A percentile compares a stretch with the other conserved stretches of the same genome.
Conservation (phyloP, 2,797 vertebrate genomes). For the Thamnophis elegans region DNA sequence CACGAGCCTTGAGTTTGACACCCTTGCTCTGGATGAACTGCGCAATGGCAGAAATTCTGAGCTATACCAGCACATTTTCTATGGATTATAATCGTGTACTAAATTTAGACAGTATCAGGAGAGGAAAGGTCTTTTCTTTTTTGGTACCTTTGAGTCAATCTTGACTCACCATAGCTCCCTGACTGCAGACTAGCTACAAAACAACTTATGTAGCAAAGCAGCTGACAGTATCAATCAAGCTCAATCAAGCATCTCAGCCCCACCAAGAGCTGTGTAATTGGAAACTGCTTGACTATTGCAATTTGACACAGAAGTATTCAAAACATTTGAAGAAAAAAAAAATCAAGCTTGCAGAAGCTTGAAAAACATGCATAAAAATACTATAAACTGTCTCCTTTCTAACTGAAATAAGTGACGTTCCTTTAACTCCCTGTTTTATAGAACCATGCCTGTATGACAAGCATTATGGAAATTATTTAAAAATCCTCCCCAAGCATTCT, state of each 20-base stretch:
- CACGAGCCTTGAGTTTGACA: too few relatives aligned
- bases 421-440: background rate
- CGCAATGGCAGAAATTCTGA: background rate
- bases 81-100: background rate
- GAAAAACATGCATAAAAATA: background rate
- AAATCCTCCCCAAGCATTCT: background rate
- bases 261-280: background rate
- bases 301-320: background rate
- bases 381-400: background rate
- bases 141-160: background rate
- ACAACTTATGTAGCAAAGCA: constrained; percentile 5
- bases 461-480: background rate
- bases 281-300: background rate
- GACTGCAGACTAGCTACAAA: background rate
- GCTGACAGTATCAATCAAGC: background rate
- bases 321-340: background rate
- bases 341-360: background rate
- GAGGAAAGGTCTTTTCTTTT: background rate
- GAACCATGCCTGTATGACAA: background rate
- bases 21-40: background rate
- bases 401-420: background rate
- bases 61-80: background rate
- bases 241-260: background rate
- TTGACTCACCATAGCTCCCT: background rate
- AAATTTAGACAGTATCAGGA: background rate